Evolutionary conservation across 2,113 vertebrate species (phyloP).

Genomic region (Sinocyclocheilus anshuiensis): DNA sequence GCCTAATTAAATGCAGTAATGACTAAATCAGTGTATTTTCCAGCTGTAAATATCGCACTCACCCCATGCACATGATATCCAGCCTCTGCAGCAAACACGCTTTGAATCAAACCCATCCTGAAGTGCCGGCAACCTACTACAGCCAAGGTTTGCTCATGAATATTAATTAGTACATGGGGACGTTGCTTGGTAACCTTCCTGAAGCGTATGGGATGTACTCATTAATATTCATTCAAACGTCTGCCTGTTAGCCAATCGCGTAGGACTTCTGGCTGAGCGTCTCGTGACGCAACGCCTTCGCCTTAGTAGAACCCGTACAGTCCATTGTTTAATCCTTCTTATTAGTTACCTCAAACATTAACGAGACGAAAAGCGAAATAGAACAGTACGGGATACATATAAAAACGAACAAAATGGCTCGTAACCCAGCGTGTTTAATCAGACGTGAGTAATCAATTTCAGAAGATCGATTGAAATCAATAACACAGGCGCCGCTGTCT

Average conservation of each 20-base stretch:
- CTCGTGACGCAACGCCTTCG: not conserved
- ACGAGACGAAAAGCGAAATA: not conserved
- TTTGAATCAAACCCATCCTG: constrained; percentile 66
- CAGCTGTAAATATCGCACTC: constrained; percentile 35
- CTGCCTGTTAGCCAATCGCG: not conserved
- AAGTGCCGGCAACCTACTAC: not conserved
- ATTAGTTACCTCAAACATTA: not conserved
- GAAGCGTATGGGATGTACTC: not conserved
- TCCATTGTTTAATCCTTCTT: not conserved
- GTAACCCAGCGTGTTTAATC: not conserved
- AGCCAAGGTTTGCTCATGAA: not conserved
- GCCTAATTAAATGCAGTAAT: not conserved
- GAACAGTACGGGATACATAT: not conserved
- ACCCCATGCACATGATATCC: constrained; percentile 75
- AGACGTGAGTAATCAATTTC: not conserved
- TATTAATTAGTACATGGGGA: not conserved
- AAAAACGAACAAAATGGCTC: constrained; percentile 34
- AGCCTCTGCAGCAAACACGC: constrained; percentile 66
- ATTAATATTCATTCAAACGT: not conserved
- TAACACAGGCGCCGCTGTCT: not conserved
- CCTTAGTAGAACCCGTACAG: not conserved
- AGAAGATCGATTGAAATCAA: not conserved
- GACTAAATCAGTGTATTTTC: not conserved
- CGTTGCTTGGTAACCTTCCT: not conserved
- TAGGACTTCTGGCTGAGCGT: not conserved